Base-by-base conservation (phyloP, 2,888 invertebrate genomes). In the Agonopterix arenella region DNA sequence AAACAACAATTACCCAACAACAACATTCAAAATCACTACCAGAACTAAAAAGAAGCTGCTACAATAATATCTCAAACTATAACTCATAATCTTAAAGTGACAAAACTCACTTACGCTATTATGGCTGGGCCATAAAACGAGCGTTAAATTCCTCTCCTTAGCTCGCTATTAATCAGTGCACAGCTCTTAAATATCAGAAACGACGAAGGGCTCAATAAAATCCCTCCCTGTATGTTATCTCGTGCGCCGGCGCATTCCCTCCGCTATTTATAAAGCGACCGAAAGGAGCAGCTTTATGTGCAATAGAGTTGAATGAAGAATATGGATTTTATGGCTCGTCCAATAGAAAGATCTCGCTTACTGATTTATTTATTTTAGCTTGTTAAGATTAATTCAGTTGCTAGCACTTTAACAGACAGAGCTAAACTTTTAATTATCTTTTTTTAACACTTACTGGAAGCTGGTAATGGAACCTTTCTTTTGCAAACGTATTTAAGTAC, bases 211-310 rank as follows among this genome's bases (percentile, higher is more conserved):
- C 69, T 76, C 68, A 73, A 75, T 75, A 73, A 73, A 73, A 71
- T 73, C 70, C 63, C 68, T 66, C 53, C 53, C 57, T 58, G 52
- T 68, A 60, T 54, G 67, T 70, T 71, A 76, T 74, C 68, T 68
- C 53, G 54, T 51, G 58, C 64, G 66, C 64, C 67, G 64, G 57
- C 65, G 71, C 77, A 81, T 80, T 79, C 80, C 70, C 66, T 62
- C 56, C 36, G 71, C 81, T 84, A 84, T 84, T 84, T 80, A 81
- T 84, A 82, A 75, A 74, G 58, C 66, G 57, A 61, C 28, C 70
- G 70, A 74, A 82, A 76, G 72, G 66, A 72, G 73, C 68, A 61
- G 56, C 68, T 76, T 71, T 72, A 76, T 75, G 66, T 64, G 59
- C 68, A 64, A 74, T 76, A 71, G 71, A 75, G 73, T 73, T 77